phyloP scores from a whole-genome alignment of 1,140 invertebrate genomes.

The Tribolium madens region DNA sequence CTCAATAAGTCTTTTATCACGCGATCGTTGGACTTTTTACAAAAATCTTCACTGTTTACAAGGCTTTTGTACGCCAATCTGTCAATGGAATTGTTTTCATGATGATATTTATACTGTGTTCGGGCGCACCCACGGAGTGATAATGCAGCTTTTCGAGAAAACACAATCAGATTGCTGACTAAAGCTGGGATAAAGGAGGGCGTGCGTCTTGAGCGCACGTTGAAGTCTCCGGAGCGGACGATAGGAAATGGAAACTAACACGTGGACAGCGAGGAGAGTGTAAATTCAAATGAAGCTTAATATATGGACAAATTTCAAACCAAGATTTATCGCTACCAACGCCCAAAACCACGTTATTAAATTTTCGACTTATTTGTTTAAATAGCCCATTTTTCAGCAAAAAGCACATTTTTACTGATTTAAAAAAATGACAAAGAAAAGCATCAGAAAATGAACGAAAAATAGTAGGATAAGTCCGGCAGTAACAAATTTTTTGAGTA shows the following conservation, averaged over 20 bases:
- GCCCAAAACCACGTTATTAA: too few species aligned
- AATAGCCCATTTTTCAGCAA: too few species aligned
- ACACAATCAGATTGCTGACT: slow-evolving; percentile 48
- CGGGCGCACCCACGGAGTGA: slow-evolving; percentile 46
- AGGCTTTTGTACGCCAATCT: slow-evolving; percentile 39
- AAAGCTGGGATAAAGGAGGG: slow-evolving; percentile 34
- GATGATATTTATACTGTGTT: slow-evolving; percentile 49
- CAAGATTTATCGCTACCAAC: neutral
- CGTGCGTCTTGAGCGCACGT: slow-evolving; percentile 45
- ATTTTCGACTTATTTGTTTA: too few species aligned
- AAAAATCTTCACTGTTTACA: slow-evolving; percentile 35
- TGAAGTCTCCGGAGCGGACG: slow-evolving; percentile 42
- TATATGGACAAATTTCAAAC: slow-evolving; percentile 38
- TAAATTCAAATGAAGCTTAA: slow-evolving; percentile 43
- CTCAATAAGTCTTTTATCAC: slow-evolving; percentile 56
- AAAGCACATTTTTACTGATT: too few species aligned
- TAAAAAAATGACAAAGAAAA: too few species aligned
- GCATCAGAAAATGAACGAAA: too few species aligned
- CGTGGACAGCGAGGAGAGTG: slow-evolving; percentile 24
- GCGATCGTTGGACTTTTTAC: slow-evolving; percentile 42
- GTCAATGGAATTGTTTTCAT: slow-evolving; percentile 49
- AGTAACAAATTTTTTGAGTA: too few species aligned
- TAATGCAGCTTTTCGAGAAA: slow-evolving; percentile 44
- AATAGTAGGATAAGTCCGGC: too few species aligned
- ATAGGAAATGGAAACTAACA: slow-evolving; percentile 33